These are phyloP conservation scores for Nicator chloris DNA, from an alignment of 2,113 vertebrate species.

Conservation along the genomic window DNA sequence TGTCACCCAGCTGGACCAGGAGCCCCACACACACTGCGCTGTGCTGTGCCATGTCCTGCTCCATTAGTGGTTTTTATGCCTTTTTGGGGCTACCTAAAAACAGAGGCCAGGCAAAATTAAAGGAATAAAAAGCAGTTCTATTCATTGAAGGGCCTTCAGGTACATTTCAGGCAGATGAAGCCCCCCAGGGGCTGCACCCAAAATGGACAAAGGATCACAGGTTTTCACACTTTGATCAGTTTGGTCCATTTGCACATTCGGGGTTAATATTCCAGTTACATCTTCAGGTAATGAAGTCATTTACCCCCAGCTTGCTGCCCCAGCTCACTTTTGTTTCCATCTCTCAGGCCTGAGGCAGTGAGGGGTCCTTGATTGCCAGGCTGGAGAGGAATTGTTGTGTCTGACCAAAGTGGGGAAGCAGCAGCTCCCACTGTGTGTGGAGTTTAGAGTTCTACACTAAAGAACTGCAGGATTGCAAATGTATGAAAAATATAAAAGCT, in stretches of 20 bases:
- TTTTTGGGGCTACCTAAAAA: background rate
- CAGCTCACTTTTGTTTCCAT: background rate
- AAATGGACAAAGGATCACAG: accelerated
- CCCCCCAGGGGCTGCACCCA: background rate
- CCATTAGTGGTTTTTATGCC: background rate
- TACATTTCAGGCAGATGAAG: accelerated
- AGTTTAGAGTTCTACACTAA: background rate
- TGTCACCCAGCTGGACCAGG: background rate
- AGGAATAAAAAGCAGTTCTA: background rate
- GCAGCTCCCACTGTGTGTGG: background rate
- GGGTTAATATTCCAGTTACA: background rate
- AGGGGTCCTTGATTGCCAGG: background rate
- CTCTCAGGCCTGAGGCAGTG: background rate
- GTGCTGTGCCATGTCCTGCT: background rate
- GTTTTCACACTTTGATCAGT: background rate
- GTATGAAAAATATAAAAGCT: background rate
- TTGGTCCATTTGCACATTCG: background rate
- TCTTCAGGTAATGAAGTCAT: background rate
- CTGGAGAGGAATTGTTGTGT: background rate
- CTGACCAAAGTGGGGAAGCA: background rate
- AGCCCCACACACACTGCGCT: background rate
- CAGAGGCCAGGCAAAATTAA: background rate
- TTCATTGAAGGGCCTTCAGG: background rate
- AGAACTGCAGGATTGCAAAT: background rate
- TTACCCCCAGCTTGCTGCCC: background rate